A percentile compares a stretch with the other conserved stretches of the same genome.
Conservation (phyloP, 2,113 vertebrate species). For the Syngnathus typhle region DNA sequence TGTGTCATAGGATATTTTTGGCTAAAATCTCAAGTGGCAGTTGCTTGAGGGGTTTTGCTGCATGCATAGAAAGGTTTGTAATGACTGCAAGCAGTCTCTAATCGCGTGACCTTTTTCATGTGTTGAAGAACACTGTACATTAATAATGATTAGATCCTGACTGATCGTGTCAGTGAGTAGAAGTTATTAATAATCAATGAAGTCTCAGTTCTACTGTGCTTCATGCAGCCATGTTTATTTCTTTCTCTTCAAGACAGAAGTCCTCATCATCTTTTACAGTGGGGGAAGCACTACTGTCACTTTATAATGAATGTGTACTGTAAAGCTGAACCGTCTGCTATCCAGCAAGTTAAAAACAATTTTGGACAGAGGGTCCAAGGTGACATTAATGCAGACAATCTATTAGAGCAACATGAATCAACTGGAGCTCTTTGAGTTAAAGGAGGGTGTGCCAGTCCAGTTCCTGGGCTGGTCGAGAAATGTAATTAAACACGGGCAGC, state of each 20-base stretch:
- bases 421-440: background rate
- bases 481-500: background rate
- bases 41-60: background rate
- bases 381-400: background rate
- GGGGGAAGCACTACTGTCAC: background rate
- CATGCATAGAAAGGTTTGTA: background rate
- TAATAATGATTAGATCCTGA: background rate
- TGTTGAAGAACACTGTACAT: constrained; percentile 1
- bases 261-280: background rate
- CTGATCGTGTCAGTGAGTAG: background rate
- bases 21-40: constrained; percentile 2
- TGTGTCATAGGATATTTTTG: background rate
- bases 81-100: constrained; percentile 6
- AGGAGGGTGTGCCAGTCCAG: background rate
- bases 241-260: background rate
- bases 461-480: background rate
- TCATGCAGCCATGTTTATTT: background rate
- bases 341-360: background rate
- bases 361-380: background rate
- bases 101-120: constrained; percentile 2
- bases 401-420: background rate
- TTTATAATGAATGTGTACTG: background rate
- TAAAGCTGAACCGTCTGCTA: background rate
- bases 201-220: background rate
- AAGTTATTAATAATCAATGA: constrained; percentile 5